A percentile compares a stretch with the other conserved stretches of the same genome.
Evolutionary conservation across 2,113 vertebrate genomes (phyloP).

Genomic region (Trogon melanurus): DNA sequence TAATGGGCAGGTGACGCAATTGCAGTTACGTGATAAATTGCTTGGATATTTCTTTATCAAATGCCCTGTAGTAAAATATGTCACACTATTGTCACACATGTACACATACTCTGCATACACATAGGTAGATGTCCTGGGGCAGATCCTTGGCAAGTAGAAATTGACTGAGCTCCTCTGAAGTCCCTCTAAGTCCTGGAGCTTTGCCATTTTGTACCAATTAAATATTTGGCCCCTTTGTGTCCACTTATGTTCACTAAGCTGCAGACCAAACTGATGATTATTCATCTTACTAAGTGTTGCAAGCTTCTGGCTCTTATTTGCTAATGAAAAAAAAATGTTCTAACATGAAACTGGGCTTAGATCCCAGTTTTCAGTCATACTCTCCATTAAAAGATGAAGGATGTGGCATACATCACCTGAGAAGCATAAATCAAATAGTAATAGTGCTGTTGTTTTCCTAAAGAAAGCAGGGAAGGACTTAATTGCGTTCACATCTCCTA

Average conservation of each 20-base stretch:
- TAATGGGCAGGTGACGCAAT: slow-evolving; percentile 28
- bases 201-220: neutral
- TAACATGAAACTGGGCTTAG: slow-evolving; percentile 60
- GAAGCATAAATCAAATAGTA: slow-evolving; percentile 43
- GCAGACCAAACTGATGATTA: slow-evolving; percentile 9
- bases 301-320: slow-evolving; percentile 45
- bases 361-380: slow-evolving; percentile 35
- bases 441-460: slow-evolving; percentile 49
- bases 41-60: slow-evolving; percentile 42
- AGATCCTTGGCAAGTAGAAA: neutral
- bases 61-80: neutral
- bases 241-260: neutral
- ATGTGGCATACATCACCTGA: slow-evolving; percentile 58
- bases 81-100: neutral
- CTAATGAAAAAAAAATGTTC: slow-evolving; percentile 44
- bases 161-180: neutral
- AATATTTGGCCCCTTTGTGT: neutral
- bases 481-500: slow-evolving; percentile 16
- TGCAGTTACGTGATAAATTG: neutral
- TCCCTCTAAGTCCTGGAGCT: neutral
- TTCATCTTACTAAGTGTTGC: neutral
- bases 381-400: slow-evolving; percentile 28
- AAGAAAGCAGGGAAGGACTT: slow-evolving; percentile 35
- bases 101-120: neutral
- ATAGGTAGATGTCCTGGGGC: neutral